A percentile compares a stretch with the other conserved stretches of the same genome.
These are phyloP conservation scores for Sebastes nivosus DNA, from an alignment of 2,797 vertebrate species.

Conservation along the genomic window DNA sequence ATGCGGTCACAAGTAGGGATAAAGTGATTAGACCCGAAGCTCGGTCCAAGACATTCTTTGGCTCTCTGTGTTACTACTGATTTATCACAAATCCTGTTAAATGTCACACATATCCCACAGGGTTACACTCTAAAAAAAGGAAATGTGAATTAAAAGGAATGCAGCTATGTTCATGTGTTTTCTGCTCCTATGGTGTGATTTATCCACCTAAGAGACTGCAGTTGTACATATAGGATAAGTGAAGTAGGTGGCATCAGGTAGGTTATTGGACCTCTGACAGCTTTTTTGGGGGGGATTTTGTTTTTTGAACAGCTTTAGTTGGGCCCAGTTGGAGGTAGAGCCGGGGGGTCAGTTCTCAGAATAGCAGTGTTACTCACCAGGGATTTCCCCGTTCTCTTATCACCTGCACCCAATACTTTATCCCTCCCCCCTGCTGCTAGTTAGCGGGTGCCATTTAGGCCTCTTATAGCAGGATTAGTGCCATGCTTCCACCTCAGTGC, in stretches of 20 bases:
- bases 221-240: background rate
- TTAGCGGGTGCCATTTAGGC: constrained; percentile 38
- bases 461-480: constrained; percentile 54
- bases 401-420: constrained; percentile 35
- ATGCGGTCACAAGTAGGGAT: constrained; percentile 41
- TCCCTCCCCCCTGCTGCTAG: constrained; percentile 13
- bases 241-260: background rate
- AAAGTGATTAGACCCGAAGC: constrained; percentile 44
- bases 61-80: constrained; percentile 5
- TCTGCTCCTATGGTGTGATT: background rate
- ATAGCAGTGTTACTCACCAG: constrained; percentile 39
- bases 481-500: constrained; percentile 32
- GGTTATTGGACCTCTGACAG: background rate
- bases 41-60: constrained; percentile 45
- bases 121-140: background rate
- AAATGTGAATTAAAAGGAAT: background rate
- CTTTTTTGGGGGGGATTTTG: background rate
- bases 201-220: background rate
- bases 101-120: constrained; percentile 38
- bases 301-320: constrained; percentile 14
- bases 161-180: background rate
- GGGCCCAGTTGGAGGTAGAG: background rate
- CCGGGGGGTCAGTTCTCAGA: background rate
- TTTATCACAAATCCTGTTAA: constrained; percentile 26
- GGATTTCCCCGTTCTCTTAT: constrained; percentile 64